Evolutionary conservation across 2,113 vertebrate genomes (phyloP), one percentile per base, ranked within the genome.

Genomic region (Hydrochoerus hydrochaeris): DNA sequence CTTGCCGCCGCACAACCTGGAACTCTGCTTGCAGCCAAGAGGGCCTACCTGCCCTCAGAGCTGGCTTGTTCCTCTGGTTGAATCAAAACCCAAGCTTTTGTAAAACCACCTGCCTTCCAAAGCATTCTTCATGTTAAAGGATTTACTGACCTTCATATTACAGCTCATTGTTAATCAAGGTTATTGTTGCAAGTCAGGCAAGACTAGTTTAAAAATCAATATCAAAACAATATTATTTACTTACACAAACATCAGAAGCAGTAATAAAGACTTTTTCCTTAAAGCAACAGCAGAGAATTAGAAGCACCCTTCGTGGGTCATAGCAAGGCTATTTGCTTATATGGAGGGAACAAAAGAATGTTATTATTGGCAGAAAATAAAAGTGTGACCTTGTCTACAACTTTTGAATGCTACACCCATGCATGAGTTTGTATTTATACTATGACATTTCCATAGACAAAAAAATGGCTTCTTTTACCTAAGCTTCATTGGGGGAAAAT

Each of bases 381-480:
- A 65, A 90, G 58, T 71, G 65, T 44, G 35, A 46, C 52, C 78
- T 75, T 73, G 63, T 85, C 35, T 38, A 85, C 28, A 88, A 71
- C 77, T 12, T 78, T 93, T 92, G 85, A 35, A 88, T 91, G 84
- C 77, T 92, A 78, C 8, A 2, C n/a, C 57, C 69, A 88, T 44
- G 10, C 38, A 73, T 58, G 41, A 95, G 16, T 92, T 2, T 32
- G 52, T 93, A 86, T 92, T 96, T 94, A 91, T 52, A 20, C 62
- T 95, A 81, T 86, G 85, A 94, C 65, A 81, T 93, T 95, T 92
- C 46, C 54, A 96, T 35, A 83, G 73, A 78, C 16, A 62, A 93
- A 95, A 95, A 94, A 95, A 92, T 82, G 78, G 38, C 71, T 95
- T 97, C 80, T 93, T 96, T 93, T 81, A 85, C 86, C 60, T 85